phyloP scores from a whole-genome alignment of 2,888 invertebrate species.

The Acrobeloides nanus region DNA sequence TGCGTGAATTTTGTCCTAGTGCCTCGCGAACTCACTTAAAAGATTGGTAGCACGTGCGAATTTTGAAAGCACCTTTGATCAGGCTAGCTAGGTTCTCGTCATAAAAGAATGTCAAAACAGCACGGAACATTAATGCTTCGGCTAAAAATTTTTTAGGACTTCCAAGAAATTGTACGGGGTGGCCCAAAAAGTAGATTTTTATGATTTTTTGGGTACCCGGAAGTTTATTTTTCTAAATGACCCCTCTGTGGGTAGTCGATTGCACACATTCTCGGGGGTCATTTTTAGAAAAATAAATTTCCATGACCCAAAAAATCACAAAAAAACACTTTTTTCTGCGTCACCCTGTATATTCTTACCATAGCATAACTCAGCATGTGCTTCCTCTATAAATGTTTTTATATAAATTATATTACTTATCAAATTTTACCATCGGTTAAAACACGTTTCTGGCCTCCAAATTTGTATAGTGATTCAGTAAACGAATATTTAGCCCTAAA shows the following conservation, averaged over 20 bases:
- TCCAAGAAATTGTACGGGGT: too few species aligned
- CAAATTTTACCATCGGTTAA: slow-evolving; percentile 21
- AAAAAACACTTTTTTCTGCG: too few species aligned
- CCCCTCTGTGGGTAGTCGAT: too few species aligned
- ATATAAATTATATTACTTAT: slow-evolving; percentile 1
- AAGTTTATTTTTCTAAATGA: too few species aligned
- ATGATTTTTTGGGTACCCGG: too few species aligned
- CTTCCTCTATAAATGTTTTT: slow-evolving; percentile 29
- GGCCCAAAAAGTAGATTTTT: too few species aligned
- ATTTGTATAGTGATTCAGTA: slow-evolving; percentile 33
- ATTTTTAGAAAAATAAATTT: too few species aligned
- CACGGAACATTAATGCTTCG: slow-evolving; percentile 77
- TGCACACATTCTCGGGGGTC: too few species aligned
- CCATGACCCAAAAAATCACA: too few species aligned
- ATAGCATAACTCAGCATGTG: slow-evolving; percentile 85
- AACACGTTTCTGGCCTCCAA: slow-evolving; percentile 21
- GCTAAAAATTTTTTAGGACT: too few species aligned
- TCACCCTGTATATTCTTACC: too few species aligned
- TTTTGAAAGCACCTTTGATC: slow-evolving; percentile 83
- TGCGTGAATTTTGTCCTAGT: too few species aligned
- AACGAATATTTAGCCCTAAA: slow-evolving; percentile 34
- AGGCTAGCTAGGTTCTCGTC: slow-evolving; percentile 87
- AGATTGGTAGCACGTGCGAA: slow-evolving; percentile 77
- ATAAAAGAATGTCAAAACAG: slow-evolving; percentile 82
- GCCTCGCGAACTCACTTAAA: slow-evolving; percentile 73